Percentiles rank a stretch among this genome's conserved stretches.
phyloP scores from a whole-genome alignment of 2,797 vertebrate species.

The Balearica regulorum region DNA sequence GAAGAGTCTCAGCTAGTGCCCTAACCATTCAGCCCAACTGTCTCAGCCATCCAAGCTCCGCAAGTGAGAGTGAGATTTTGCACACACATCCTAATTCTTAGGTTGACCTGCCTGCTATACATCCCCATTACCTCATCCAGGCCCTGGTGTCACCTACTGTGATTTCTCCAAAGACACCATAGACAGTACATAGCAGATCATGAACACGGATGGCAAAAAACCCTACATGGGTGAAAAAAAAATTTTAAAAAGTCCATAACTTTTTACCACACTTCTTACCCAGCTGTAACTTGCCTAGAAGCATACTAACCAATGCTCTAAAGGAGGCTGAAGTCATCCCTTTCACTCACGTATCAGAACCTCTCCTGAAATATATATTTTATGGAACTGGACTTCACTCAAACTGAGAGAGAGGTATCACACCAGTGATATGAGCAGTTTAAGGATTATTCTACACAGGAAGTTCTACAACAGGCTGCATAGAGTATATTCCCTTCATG shows the following conservation, averaged over 20 bases:
- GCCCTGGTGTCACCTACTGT: neutral
- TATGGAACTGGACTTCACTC: neutral
- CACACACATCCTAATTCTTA: neutral
- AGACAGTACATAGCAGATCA: neutral
- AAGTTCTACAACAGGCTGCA: neutral
- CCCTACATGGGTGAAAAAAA: neutral
- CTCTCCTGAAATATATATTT: neutral
- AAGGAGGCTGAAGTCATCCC: neutral
- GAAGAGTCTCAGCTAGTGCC: neutral
- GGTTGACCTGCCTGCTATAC: neutral
- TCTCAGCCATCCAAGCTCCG: neutral
- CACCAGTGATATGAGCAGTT: neutral
- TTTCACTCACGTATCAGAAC: neutral
- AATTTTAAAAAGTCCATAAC: neutral
- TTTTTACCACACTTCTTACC: neutral
- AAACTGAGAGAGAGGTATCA: neutral
- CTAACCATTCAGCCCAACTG: neutral
- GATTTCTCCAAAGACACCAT: neutral
- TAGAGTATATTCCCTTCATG: neutral
- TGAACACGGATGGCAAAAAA: neutral
- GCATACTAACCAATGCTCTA: neutral
- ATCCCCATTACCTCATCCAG: neutral
- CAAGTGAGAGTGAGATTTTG: neutral
- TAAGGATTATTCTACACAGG: neutral
- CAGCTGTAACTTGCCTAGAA: neutral